These are phyloP conservation scores for Catagonus wagneri DNA, from an alignment of 2,113 vertebrate species.

Conservation along the genomic window DNA sequence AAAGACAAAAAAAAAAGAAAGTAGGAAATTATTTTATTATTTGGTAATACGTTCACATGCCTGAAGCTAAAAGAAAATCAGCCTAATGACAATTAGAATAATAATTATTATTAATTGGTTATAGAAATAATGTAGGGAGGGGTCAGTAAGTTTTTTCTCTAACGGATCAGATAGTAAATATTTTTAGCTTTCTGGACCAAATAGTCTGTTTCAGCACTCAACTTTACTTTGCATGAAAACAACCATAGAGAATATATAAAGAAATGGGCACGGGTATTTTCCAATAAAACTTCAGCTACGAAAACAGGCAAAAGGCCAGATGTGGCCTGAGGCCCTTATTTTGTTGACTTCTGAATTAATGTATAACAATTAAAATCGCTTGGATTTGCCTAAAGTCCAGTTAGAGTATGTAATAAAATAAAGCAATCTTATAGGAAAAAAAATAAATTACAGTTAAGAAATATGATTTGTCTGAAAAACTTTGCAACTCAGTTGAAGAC, in stretches of 20 bases:
- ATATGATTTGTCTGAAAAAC: not conserved
- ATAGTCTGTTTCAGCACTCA: not conserved
- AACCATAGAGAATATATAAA: not conserved
- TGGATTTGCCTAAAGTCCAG: not conserved
- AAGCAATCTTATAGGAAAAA: not conserved
- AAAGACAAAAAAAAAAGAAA: not conserved
- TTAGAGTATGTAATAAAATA: slow-evolving; percentile 33
- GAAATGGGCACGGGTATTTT: not conserved
- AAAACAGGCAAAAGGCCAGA: not conserved
- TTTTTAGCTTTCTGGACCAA: not conserved
- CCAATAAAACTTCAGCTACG: slow-evolving; percentile 25
- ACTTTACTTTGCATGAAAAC: not conserved
- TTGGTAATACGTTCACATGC: not conserved
- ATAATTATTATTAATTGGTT: not conserved
- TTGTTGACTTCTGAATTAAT: slow-evolving; percentile 35
- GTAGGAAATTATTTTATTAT: not conserved
- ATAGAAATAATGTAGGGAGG: not conserved
- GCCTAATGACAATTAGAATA: not conserved
- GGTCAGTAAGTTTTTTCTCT: not conserved
- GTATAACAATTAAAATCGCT: not conserved
- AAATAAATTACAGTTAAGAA: not conserved
- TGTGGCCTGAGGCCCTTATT: not conserved
- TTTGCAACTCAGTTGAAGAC: slow-evolving; percentile 1
- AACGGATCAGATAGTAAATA: not conserved
- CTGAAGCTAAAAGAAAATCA: not conserved